Base-by-base conservation (phyloP, 1,140 invertebrate genomes). In the Charaxes varanes region DNA sequence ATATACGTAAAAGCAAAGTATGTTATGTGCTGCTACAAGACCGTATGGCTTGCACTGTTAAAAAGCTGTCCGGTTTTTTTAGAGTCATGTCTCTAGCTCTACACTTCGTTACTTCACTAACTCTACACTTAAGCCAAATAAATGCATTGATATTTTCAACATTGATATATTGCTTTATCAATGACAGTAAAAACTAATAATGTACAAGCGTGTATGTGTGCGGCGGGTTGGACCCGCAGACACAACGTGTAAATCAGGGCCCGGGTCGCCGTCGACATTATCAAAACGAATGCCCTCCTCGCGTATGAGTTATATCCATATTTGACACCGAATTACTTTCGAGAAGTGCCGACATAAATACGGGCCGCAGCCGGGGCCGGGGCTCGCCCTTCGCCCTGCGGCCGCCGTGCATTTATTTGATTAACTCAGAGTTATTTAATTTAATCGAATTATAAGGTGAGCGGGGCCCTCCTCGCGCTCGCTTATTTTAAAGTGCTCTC, bases 301-400 rank as follows among this genome's bases (percentile, higher is more conserved):
- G 64, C 52, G 78, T 82, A 82, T 82, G 78, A 82, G 76, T 82
- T 82, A 82, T 82, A 74, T 82, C 78, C 78, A 82, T 82, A 82
- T 82, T 82, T 82, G 78, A 82, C 78, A 80, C 78, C 65, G 76
- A 82, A 82, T 82, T 82, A 82, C 78, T 82, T 82, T 82, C 76
- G 61, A 69, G 73, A 82, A 82, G 70, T 80, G 72, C 73, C 65
- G 70, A 79, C 76, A 83, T 80, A 82, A 82, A 82, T 77, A 81
- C 53, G 55, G 36, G 51, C 48, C 61, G 43, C 41, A 32, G 21
- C 45, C 18, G 21, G 11, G 34, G 16, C 38, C 15, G 19, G 36
- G 53, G 36, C 48, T 54, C 55, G 52, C 43, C 60, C 60, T 47
- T 41, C 62, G 31, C 53, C 62, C 56, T 46, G 48, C 62, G 72